These are phyloP conservation scores for Spinibarbus caldwelli DNA, from an alignment of 2,797 vertebrate species.

Conservation along the genomic window DNA sequence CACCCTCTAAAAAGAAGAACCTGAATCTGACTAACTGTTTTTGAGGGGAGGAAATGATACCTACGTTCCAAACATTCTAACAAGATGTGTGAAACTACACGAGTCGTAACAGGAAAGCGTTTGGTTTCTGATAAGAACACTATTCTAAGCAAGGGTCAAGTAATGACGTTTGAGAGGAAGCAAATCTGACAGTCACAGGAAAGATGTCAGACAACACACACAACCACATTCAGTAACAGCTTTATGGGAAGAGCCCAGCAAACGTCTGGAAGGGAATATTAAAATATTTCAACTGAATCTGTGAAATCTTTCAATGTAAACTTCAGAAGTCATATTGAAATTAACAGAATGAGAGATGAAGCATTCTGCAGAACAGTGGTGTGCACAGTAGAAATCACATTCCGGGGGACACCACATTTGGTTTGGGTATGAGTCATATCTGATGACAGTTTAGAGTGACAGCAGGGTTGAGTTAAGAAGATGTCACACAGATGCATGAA, in stretches of 20 bases:
- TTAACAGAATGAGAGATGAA: neutral
- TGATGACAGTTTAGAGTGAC: conserved; percentile 17
- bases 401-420: neutral
- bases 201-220: conserved; percentile 46
- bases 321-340: neutral
- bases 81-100: conserved; percentile 73
- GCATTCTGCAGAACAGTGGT: neutral
- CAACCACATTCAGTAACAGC: conserved; percentile 56
- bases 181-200: conserved; percentile 53
- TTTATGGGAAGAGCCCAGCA: conserved; percentile 51
- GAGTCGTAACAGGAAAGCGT: conserved; percentile 71
- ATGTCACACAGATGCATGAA: conserved; percentile 14
- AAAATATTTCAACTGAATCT: conserved; percentile 45
- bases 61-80: conserved; percentile 75
- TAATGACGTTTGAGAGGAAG: conserved; percentile 70
- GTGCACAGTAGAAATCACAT: neutral
- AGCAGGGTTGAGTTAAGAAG: neutral
- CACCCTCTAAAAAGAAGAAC: conserved; percentile 52
- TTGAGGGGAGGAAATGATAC: conserved; percentile 66
- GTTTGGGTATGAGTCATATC: neutral
- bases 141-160: conserved; percentile 66
- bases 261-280: conserved; percentile 37
- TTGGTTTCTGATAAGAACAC: conserved; percentile 56
- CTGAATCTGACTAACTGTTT: conserved; percentile 59
- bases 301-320: conserved; percentile 30